Evolutionary conservation across 2,888 invertebrate species (phyloP), one percentile per base, ranked within the genome.

Genomic region (Hermaeophaga mercurialis): DNA sequence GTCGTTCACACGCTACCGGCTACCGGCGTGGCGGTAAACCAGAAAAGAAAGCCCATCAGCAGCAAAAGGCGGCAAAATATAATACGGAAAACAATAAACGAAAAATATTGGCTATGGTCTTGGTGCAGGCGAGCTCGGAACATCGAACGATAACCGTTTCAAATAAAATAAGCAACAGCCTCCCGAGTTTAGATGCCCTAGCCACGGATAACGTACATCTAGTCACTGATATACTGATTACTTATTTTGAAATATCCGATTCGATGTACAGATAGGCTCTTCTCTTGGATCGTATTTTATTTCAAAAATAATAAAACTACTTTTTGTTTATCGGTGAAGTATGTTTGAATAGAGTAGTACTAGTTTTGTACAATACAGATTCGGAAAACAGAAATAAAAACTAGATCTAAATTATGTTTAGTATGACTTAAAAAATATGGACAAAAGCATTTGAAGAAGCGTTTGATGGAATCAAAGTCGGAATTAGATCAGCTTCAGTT

Each of bases 1-100:
- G 54, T 54, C 34, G 44, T 58, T 58, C 58, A 58, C 58, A 58
- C 49, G 58, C 58, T 58, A 59, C 56, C 59, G 41, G 53, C 55
- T 31, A 31, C 31, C 31, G 45, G 12, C 15, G n/a, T 7, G 46
- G 31, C 46, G 34, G 47, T 47, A 47, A 47, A 47, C 33, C 34
- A 34, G 33, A 33, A n/a, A n/a, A n/a, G n/a, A n/a, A 47, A 34
- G 17, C 47, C 47, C 19, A 47, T 47, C 47, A 34, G 47, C 33
- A 31, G 19, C 33, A 18, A 34, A 24, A 47, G 47, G 47, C 47
- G 34, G 47, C 47, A 19, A 47, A 47, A 47, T 47, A 34, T 47
- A 34, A 47, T 47, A 34, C 47, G 47, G 47, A 47, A 47, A 47
- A 47, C 47, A 34, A 47, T 47, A 47, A 47, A 47, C 34, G 47